These are phyloP conservation scores for Asteroscopus sphinx DNA, from an alignment of 2,888 invertebrate genomes.

Conservation along the genomic window DNA sequence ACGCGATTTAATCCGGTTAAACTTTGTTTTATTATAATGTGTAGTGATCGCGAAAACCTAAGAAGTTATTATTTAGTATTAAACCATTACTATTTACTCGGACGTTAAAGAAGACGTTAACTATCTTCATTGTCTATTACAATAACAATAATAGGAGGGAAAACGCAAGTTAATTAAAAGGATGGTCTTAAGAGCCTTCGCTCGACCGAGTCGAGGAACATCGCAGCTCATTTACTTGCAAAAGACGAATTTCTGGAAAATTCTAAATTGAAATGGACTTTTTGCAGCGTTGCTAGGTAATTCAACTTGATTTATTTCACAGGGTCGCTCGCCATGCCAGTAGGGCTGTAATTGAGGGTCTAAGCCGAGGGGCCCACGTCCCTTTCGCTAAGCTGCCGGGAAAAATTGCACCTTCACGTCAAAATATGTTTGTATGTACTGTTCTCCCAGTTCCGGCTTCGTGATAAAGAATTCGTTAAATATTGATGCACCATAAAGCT, in stretches of 20 bases:
- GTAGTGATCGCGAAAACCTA: too few relatives aligned
- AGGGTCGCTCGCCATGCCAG: constrained; percentile 54
- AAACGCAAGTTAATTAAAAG: constrained; percentile 43
- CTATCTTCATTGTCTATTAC: constrained; percentile 10
- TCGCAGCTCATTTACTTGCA: constrained; percentile 29
- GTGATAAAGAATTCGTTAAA: constrained; percentile 57
- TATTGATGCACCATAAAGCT: constrained; percentile 55
- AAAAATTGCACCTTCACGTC: constrained; percentile 52
- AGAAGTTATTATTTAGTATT: too few relatives aligned
- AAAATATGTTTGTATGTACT: constrained; percentile 27
- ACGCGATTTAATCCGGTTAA: too few relatives aligned
- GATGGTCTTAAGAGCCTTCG: constrained; percentile 3
- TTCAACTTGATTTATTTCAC: constrained; percentile 64
- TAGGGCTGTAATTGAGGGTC: constrained; percentile 64
- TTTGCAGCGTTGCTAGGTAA: constrained; percentile 48
- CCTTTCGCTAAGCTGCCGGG: constrained; percentile 39
- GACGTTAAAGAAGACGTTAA: constrained; percentile 23
- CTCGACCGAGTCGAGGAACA: constrained; percentile 2
- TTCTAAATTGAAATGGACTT: constrained; percentile 43
- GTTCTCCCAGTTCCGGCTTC: constrained; percentile 29
- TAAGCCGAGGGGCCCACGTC: constrained; percentile 54
- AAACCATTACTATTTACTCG: constrained; percentile 1
- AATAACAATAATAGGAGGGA: constrained; percentile 19
- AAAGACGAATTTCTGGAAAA: constrained; percentile 28
- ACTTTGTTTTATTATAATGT: too few relatives aligned